Base-by-base conservation (phyloP, 2,113 vertebrate genomes). In the Trematomus loennbergii region DNA sequence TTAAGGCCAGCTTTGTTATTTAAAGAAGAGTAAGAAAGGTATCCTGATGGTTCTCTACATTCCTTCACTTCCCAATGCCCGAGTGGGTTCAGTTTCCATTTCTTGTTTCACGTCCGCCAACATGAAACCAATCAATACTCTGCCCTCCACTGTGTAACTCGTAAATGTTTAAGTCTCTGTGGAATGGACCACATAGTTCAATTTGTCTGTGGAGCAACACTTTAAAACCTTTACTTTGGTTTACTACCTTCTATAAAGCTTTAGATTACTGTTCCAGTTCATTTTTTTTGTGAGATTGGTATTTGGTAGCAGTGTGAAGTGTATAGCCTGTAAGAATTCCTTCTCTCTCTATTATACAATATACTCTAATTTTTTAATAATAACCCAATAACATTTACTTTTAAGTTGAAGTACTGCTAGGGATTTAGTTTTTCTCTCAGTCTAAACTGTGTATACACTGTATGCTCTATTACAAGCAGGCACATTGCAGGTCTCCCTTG, bases 81-180 rank as follows among this genome's bases (percentile, higher is more conserved):
- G 3, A 49, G 25, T 75, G 69, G 25, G 25, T 2, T 25, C 25
- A 25, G 25, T 25, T 25, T 25, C 25, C 25, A 25, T 25, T 25
- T 25, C 25, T 25, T 25, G 25, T 25, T 25, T 25, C 2, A 25
- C 2, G 25, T 25, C 25, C 25, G 25, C 25, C 25, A 25, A 25
- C 25, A 25, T 25, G 25, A 25, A 25, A 25, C 25, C 25, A 25
- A 25, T 25, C 2, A 2, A 25, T 25, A 25, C 25, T 25, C 25
- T 25, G 25, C 25, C 25, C 25, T 25, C 2, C 25, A 25, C 25
- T 25, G 25, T 25, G 25, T 25, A 25, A 25, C 25, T 25, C 25
- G 75, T 75, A 5, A 81, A 83, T 87, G 54, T 74, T 81, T 73
- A 29, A 87, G 72, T 15, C 50, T 20, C 5, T 81, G 60, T 36